Evolutionary conservation across 2,888 invertebrate species (phyloP).

Genomic region (Allolobophora icterica): DNA sequence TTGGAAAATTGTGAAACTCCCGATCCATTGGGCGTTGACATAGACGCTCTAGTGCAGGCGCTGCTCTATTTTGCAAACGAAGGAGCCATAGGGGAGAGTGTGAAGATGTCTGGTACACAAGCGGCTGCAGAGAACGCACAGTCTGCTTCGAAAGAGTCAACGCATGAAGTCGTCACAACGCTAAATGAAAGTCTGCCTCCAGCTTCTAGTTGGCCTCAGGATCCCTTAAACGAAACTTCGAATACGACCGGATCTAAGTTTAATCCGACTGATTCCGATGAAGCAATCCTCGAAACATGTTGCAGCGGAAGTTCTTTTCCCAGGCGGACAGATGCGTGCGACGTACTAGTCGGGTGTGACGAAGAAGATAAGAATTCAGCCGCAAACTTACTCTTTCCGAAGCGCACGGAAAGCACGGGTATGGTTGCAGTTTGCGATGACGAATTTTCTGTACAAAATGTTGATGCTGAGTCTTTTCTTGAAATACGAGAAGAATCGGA

Average conservation of each 20-base stretch:
- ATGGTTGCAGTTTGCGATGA: not conserved
- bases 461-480: not conserved
- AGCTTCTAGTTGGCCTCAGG: not conserved
- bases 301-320: not conserved
- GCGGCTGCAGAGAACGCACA: not conserved
- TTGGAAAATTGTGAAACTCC: not conserved
- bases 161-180: not conserved
- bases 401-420: not conserved
- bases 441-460: not conserved
- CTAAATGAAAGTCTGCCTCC: not conserved
- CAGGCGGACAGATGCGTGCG: not conserved
- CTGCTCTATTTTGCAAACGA: conserved; percentile 18
- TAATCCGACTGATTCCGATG: not conserved
- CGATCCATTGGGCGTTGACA: not conserved
- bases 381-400: not conserved
- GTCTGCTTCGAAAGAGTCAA: not conserved
- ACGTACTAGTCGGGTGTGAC: not conserved
- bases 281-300: not conserved
- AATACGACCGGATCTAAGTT: not conserved
- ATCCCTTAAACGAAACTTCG: not conserved
- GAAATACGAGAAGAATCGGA: conserved; percentile 1
- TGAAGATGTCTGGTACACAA: not conserved
- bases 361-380: not conserved
- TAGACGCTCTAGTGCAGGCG: not conserved
- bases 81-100: not conserved